phyloP scores from a whole-genome alignment of 1,140 invertebrate genomes.

The Lysiphlebus fabarum region DNA sequence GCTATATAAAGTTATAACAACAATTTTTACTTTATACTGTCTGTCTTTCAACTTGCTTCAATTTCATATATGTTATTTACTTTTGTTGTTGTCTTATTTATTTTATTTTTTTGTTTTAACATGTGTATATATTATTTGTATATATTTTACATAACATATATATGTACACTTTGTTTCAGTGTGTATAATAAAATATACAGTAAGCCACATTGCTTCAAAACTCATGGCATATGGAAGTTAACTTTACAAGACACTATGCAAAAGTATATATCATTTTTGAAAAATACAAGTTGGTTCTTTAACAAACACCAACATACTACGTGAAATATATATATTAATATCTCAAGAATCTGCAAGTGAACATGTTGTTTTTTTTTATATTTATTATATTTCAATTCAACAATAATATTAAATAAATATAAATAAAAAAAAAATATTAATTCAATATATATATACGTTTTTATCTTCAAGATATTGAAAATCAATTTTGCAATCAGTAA shows the following conservation, averaged over 20 bases:
- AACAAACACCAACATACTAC: too few species aligned
- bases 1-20: conserved; percentile 48
- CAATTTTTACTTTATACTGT: too few species aligned
- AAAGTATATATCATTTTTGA: too few species aligned
- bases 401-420: not conserved
- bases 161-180: too few species aligned
- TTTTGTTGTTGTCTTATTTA: conserved; percentile 4
- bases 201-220: too few species aligned
- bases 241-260: too few species aligned
- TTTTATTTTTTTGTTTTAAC: conserved; percentile 11
- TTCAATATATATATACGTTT: conserved; percentile 7
- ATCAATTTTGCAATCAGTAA: conserved; percentile 24
- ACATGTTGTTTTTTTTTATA: not conserved
- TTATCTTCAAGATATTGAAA: conserved; percentile 14
- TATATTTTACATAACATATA: not conserved
- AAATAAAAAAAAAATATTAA: not conserved
- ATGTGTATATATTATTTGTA: conserved; percentile 3
- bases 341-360: too few species aligned
- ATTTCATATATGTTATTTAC: conserved; percentile 1
- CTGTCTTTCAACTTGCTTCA: conserved; percentile 21
- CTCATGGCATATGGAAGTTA: too few species aligned
- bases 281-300: too few species aligned
- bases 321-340: too few species aligned
- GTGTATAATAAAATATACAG: too few species aligned
- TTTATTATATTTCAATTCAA: not conserved